Evolutionary conservation across 2,113 vertebrate genomes (phyloP).

Genomic region (Dipodomys ordii): DNA sequence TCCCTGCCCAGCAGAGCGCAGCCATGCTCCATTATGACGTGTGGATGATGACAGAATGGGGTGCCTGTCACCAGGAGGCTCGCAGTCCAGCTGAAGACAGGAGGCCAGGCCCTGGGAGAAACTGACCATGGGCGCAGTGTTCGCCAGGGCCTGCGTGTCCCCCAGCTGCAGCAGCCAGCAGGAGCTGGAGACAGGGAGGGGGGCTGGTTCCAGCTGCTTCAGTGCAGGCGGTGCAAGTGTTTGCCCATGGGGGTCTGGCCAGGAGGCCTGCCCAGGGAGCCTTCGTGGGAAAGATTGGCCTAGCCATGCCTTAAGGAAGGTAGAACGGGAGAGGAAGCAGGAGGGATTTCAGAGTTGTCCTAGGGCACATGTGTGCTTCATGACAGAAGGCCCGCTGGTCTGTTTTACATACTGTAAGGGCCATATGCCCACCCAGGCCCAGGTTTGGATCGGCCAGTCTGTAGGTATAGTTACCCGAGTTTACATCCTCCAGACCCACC

Average conservation of each 20-base stretch:
- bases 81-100: not conserved
- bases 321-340: not conserved
- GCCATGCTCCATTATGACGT: not conserved
- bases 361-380: not conserved
- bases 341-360: not conserved
- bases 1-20: not conserved
- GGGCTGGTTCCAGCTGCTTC: not conserved
- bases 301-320: not conserved
- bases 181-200: not conserved
- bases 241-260: rapidly evolving
- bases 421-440: rapidly evolving
- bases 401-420: too few species aligned
- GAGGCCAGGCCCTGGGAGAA: not conserved
- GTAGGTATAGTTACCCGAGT: not conserved
- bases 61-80: not conserved
- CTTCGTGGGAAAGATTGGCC: rapidly evolving
- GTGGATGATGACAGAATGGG: not conserved
- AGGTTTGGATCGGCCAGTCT: not conserved
- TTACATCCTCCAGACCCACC: not conserved
- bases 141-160: not conserved
- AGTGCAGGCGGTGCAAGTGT: not conserved
- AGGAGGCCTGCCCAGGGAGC: not conserved
- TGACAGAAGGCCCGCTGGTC: not conserved
- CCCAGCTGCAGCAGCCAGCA: not conserved
- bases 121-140: constrained; percentile 9